A percentile compares a stretch with the other conserved stretches of the same genome.
phyloP scores from a whole-genome alignment of 2,797 vertebrate genomes.

The Ambastaia sidthimunki region DNA sequence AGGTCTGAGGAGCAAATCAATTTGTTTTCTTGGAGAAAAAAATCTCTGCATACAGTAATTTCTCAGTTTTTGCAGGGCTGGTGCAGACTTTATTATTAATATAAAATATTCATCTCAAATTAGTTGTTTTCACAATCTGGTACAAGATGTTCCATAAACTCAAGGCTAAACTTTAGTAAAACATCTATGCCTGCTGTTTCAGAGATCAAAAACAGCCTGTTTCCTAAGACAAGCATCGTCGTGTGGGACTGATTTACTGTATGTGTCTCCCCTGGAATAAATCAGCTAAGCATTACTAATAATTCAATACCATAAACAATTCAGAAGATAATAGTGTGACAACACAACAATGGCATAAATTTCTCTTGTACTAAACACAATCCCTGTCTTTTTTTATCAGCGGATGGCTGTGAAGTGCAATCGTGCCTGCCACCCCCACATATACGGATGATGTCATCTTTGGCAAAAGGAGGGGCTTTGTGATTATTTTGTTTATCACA shows the following conservation, averaged over 20 bases:
- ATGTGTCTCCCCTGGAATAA: conserved; percentile 26
- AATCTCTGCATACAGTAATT: not conserved
- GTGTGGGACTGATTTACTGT: conserved; percentile 5
- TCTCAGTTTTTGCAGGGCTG: not conserved
- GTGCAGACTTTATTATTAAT: conserved; percentile 28
- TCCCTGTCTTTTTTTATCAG: conserved; percentile 4
- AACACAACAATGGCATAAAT: conserved; percentile 1
- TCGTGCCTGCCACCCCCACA: conserved; percentile 7
- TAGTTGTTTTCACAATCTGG: conserved; percentile 59
- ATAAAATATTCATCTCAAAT: not conserved
- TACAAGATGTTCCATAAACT: conserved; percentile 67
- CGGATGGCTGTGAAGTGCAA: not conserved
- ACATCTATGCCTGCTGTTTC: conserved; percentile 40
- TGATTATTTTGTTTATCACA: conserved; percentile 35
- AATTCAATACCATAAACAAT: conserved; percentile 12
- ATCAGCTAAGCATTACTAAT: conserved; percentile 1
- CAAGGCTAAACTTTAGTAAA: conserved; percentile 51
- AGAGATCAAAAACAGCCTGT: conserved; percentile 39
- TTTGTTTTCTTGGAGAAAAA: not conserved
- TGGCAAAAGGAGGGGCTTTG: not conserved
- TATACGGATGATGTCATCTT: not conserved
- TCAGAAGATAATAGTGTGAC: conserved; percentile 4
- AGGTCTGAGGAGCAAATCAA: not conserved
- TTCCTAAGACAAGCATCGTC: not conserved
- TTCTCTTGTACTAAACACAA: not conserved